Conservation (phyloP, 2,888 invertebrate species). For the Dasypogon diadema region DNA sequence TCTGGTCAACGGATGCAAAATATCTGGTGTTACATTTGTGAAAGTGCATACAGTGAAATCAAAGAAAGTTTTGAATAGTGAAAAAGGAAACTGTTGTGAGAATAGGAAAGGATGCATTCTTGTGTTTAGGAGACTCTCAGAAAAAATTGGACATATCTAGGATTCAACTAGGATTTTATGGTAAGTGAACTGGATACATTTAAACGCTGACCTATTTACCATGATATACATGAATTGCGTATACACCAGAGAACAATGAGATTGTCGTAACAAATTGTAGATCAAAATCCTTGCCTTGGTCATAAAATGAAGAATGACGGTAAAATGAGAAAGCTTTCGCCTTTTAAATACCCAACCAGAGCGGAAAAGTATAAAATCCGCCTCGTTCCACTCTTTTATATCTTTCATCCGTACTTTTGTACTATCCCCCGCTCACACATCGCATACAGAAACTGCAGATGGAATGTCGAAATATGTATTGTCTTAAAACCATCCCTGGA, state of each 20-base stretch:
- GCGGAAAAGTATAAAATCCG: not conserved
- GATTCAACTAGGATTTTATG: not conserved
- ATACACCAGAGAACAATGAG: conserved; percentile 3
- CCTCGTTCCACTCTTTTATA: not conserved
- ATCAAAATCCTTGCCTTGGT: conserved; percentile 15
- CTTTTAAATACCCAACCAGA: conserved; percentile 30
- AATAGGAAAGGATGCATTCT: conserved; percentile 27
- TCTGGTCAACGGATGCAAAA: not conserved
- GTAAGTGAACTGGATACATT: conserved; percentile 5
- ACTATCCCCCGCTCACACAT: not conserved
- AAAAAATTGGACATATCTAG: conserved; percentile 21
- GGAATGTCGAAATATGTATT: not conserved
- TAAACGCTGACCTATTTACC: conserved; percentile 26
- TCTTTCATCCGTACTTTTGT: not conserved
- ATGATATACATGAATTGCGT: conserved; percentile 24
- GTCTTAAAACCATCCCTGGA: not conserved
- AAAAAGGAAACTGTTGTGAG: not conserved
- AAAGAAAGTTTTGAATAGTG: not conserved
- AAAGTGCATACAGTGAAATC: not conserved
- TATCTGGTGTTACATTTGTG: not conserved
- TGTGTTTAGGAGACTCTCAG: not conserved
- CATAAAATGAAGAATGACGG: conserved; percentile 11
- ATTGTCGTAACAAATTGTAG: not conserved
- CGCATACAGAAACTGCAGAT: not conserved
- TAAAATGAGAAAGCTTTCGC: conserved; percentile 6